Evolutionary conservation across 2,797 vertebrate genomes (phyloP).

Genomic region (Pangasius macronema): DNA sequence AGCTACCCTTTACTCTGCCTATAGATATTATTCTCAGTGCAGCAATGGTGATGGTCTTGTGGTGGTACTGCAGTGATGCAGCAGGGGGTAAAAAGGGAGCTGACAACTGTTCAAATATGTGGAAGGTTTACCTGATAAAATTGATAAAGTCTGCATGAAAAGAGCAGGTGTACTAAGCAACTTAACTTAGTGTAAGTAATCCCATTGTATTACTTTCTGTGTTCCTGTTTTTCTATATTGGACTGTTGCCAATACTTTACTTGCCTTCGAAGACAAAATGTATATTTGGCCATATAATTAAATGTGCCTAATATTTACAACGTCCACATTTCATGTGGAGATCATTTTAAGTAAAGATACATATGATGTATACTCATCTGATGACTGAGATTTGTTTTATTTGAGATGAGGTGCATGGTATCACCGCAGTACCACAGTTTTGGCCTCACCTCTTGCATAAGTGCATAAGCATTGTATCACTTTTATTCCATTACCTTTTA

Average conservation of each 20-base stretch:
- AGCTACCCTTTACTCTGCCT: conserved; percentile 1
- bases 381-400: conserved; percentile 18
- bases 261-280: conserved; percentile 55
- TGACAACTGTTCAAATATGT: not conserved
- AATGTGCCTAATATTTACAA: conserved; percentile 63
- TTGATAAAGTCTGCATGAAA: not conserved
- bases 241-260: conserved; percentile 42
- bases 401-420: not conserved
- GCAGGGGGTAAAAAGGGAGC: not conserved
- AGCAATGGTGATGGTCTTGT: not conserved
- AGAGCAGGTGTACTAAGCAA: not conserved
- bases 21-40: not conserved
- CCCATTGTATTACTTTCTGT: conserved; percentile 31
- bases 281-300: conserved; percentile 55
- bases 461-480: not conserved
- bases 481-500: not conserved
- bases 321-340: conserved; percentile 68
- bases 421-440: not conserved
- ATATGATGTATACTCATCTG: conserved; percentile 15
- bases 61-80: not conserved
- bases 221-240: conserved; percentile 25
- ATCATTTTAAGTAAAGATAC: conserved; percentile 35
- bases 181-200: not conserved
- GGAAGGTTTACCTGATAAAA: not conserved
- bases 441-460: not conserved